Percentiles rank a stretch among this genome's conserved stretches.
Conservation (phyloP, 1,140 invertebrate genomes). For the Leptonema lineaticorne region DNA sequence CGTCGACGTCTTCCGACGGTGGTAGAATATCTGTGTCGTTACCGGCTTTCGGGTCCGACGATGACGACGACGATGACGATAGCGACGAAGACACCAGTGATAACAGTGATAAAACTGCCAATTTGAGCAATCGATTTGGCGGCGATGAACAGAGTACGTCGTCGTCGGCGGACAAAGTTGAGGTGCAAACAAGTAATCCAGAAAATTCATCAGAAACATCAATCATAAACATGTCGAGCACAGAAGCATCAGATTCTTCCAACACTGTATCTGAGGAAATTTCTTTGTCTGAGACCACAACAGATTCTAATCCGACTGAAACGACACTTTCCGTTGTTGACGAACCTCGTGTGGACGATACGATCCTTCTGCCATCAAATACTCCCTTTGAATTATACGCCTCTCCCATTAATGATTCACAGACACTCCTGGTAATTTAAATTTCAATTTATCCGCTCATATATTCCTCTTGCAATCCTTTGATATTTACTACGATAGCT, state of each 20-base stretch:
- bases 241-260: conserved; percentile 11
- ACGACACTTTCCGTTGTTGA: too few relatives aligned
- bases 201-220: conserved; percentile 23
- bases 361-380: too few relatives aligned
- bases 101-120: not conserved
- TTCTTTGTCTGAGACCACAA: not conserved
- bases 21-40: conserved; percentile 52
- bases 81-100: conserved; percentile 44
- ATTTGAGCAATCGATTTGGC: conserved; percentile 24
- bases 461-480: not conserved
- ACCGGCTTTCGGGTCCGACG: conserved; percentile 55
- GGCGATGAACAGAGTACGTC: conserved; percentile 16
- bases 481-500: not conserved
- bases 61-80: conserved; percentile 49
- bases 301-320: too few relatives aligned
- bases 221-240: conserved; percentile 21
- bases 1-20: conserved; percentile 45
- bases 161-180: conserved; percentile 24
- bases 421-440: conserved; percentile 49
- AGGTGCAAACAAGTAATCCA: conserved; percentile 39
- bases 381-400: too few relatives aligned
- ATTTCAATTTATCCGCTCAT: conserved; percentile 42
- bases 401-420: conserved; percentile 31
- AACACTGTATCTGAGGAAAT: not conserved
- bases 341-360: too few relatives aligned